Evolutionary conservation across 2,797 vertebrate species (phyloP).

Genomic region (Hydrolagus colliei): DNA sequence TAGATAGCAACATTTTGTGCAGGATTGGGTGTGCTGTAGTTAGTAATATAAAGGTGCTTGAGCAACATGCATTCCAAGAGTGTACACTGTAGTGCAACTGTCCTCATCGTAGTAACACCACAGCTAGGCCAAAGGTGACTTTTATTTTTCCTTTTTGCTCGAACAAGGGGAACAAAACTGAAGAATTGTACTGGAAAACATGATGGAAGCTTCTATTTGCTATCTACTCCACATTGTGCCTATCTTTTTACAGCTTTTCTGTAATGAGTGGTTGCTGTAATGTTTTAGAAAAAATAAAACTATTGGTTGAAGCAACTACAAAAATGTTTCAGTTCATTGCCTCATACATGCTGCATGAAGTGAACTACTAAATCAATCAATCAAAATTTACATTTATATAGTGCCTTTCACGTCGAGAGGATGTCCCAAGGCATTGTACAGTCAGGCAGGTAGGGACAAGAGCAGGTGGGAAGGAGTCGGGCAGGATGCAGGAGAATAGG

Average conservation of each 20-base stretch:
- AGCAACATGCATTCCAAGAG: neutral
- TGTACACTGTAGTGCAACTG: neutral
- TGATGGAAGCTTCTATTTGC: neutral
- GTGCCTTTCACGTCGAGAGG: too few species aligned
- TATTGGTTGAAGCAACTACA: neutral
- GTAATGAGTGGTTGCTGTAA: constrained; percentile 4
- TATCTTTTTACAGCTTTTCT: constrained; percentile 21
- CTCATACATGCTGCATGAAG: too few species aligned
- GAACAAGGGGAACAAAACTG: neutral
- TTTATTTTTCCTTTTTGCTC: too few species aligned
- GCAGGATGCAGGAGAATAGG: too few species aligned
- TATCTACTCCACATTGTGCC: constrained; percentile 5
- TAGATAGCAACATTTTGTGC: neutral
- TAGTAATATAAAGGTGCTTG: neutral
- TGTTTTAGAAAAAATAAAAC: constrained; percentile 7
- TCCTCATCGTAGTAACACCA: neutral
- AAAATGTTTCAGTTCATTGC: neutral
- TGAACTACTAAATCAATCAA: too few species aligned
- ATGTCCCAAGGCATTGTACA: too few species aligned
- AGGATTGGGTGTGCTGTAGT: neutral
- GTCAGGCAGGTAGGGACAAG: too few species aligned
- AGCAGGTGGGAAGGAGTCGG: too few species aligned
- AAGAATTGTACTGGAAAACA: neutral
- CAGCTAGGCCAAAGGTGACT: neutral
- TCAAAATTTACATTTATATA: too few species aligned